phyloP scores from a whole-genome alignment of 1,140 invertebrate species.

The Caenorhabditis brenneri region DNA sequence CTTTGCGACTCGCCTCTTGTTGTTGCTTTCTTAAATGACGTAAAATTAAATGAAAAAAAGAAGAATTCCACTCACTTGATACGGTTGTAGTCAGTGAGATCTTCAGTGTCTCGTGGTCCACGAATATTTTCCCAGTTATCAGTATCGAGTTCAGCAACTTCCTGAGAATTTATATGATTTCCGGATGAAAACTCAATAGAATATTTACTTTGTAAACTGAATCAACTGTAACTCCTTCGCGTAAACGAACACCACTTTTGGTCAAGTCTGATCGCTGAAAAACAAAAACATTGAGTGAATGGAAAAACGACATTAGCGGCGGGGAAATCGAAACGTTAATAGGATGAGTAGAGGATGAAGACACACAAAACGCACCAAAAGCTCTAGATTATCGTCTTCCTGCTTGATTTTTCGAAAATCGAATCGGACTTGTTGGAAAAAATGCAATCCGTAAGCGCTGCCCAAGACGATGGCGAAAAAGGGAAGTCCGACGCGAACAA shows the following conservation, averaged over 20 bases:
- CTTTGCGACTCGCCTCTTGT: constrained; percentile 25
- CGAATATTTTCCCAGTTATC: constrained; percentile 67
- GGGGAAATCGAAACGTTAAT: not conserved
- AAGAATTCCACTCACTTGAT: constrained; percentile 54
- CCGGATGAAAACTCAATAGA: not conserved
- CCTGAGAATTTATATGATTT: constrained; percentile 49
- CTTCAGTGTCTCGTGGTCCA: constrained; percentile 61
- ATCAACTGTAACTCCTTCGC: constrained; percentile 60
- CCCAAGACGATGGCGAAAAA: constrained; percentile 62
- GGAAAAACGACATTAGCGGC: not conserved
- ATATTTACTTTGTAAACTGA: constrained; percentile 53
- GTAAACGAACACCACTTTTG: constrained; percentile 57
- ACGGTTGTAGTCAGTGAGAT: constrained; percentile 58
- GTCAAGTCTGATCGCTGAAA: constrained; percentile 57
- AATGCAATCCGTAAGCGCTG: constrained; percentile 61
- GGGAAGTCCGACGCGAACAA: constrained; percentile 58
- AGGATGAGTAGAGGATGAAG: not conserved
- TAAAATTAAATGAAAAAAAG: not conserved
- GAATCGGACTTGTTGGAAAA: constrained; percentile 64
- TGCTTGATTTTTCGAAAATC: constrained; percentile 58
- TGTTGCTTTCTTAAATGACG: constrained; percentile 10
- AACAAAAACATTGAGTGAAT: not conserved
- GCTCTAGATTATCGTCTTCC: constrained; percentile 52
- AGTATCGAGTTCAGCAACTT: constrained; percentile 63
- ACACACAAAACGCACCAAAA: constrained; percentile 56